phyloP scores from a whole-genome alignment of 2,113 vertebrate genomes.

The Astatoreochromis straeleni region DNA sequence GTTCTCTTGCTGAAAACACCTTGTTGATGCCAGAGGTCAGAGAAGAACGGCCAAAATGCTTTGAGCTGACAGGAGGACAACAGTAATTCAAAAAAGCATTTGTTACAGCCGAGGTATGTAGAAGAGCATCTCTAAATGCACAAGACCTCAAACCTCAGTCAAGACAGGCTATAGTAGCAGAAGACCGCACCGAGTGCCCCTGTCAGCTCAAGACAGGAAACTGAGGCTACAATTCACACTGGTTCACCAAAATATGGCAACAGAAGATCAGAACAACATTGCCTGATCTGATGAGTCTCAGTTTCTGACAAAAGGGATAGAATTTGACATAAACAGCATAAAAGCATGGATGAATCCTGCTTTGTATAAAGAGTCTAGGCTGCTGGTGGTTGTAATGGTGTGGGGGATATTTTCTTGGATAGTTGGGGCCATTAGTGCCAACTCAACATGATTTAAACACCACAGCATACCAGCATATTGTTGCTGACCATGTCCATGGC shows the following conservation, averaged over 20 bases:
- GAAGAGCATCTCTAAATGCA: not conserved
- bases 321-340: not conserved
- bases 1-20: not conserved
- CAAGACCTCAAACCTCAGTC: not conserved
- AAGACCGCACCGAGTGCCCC: not conserved
- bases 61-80: not conserved
- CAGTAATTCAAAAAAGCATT: not conserved
- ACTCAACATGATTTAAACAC: not conserved
- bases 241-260: not conserved
- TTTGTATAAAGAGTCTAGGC: not conserved
- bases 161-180: not conserved
- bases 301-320: not conserved
- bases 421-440: accelerated
- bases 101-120: not conserved
- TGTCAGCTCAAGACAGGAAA: not conserved
- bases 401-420: not conserved
- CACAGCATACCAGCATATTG: not conserved
- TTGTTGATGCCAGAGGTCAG: not conserved
- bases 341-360: not conserved
- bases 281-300: not conserved
- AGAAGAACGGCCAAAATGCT: not conserved
- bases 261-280: not conserved
- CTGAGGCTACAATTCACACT: not conserved
- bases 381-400: not conserved
- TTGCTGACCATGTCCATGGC: not conserved